Conservation (phyloP, 2,113 vertebrate genomes). For the Plecturocebus donacophilus region DNA sequence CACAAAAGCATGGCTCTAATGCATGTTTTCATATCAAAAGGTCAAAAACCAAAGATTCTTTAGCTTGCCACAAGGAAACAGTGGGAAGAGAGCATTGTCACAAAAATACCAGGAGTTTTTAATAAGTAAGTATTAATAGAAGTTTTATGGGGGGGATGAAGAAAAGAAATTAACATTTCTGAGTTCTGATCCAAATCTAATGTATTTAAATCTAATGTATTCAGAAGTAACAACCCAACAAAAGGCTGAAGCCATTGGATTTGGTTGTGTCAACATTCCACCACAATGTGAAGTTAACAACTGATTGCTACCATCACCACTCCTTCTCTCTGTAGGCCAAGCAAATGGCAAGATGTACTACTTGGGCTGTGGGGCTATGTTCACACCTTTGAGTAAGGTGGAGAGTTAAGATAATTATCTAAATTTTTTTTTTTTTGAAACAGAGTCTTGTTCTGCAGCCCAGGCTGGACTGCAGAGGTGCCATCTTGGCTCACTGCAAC, state of each 20-base stretch:
- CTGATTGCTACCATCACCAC: neutral
- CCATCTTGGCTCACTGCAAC: no score
- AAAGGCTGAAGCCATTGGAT: neutral
- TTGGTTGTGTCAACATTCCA: neutral
- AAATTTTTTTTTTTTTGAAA: neutral
- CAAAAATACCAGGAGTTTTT: slow-evolving; percentile 28
- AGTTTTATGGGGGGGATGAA: neutral
- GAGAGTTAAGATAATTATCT: neutral
- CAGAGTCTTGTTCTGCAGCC: no score
- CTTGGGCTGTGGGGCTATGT: neutral
- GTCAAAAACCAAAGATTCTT: slow-evolving; percentile 47
- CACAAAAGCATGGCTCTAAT: neutral
- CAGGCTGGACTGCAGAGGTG: no score
- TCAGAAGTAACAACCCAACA: slow-evolving; percentile 7
- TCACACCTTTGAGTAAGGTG: neutral
- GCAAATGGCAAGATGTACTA: neutral
- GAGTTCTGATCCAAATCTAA: slow-evolving; percentile 16
- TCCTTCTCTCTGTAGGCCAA: neutral
- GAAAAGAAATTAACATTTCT: neutral
- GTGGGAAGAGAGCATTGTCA: slow-evolving; percentile 43
- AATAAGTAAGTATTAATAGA: neutral
- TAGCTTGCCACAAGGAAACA: slow-evolving; percentile 32
- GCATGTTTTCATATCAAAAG: slow-evolving; percentile 66
- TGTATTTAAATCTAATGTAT: slow-evolving; percentile 24
- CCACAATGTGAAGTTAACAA: neutral